phyloP scores from a whole-genome alignment of 2,888 invertebrate genomes.

The Calameuta idolon region DNA sequence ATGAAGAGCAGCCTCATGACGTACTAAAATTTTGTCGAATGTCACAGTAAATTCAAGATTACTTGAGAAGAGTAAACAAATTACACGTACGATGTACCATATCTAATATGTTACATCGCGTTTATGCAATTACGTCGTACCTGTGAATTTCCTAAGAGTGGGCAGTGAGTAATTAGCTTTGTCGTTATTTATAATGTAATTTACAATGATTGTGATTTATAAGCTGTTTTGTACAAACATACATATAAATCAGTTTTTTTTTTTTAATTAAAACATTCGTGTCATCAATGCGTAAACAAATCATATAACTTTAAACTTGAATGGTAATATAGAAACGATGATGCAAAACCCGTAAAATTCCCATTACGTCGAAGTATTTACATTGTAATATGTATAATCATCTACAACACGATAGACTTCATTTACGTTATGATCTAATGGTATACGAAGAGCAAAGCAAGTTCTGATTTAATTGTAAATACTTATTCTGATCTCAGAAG shows the following conservation, averaged over 20 bases:
- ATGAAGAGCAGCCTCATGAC: no score
- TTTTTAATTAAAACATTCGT: no score
- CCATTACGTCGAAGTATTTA: no score
- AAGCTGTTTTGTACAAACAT: no score
- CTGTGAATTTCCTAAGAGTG: neutral
- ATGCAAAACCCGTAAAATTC: neutral
- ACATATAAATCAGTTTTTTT: no score
- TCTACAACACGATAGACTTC: neutral
- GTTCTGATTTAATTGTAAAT: neutral
- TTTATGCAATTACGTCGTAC: neutral
- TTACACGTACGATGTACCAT: neutral
- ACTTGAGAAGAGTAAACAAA: neutral
- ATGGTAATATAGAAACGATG: neutral
- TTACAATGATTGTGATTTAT: no score
- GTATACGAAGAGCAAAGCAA: neutral
- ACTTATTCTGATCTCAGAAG: no score
- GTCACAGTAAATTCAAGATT: neutral
- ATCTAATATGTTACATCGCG: neutral
- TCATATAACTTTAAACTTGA: no score
- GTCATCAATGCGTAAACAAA: no score
- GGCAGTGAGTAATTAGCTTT: neutral
- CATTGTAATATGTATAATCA: no score
- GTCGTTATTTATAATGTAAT: no score
- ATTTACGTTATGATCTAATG: neutral
- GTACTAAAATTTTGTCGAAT: neutral